Conservation (phyloP, 2,888 invertebrate genomes). For the Margaritifera margaritifera region DNA sequence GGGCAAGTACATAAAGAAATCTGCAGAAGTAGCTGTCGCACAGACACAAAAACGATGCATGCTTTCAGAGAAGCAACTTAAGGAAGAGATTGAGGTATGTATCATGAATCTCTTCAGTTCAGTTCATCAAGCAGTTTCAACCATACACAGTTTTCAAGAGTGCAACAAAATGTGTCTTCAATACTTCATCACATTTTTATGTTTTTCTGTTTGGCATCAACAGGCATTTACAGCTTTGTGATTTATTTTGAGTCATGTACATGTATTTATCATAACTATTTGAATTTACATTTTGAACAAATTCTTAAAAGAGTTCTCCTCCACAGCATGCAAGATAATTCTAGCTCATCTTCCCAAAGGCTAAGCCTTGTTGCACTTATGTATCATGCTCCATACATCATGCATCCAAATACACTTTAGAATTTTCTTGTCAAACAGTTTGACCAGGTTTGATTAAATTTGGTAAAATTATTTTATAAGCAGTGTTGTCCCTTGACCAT, state of each 20-base stretch:
- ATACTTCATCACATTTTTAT: not conserved
- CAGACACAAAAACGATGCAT: conserved; percentile 70
- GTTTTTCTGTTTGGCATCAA: not conserved
- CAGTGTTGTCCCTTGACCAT: too few species aligned
- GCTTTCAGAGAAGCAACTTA: conserved; percentile 62
- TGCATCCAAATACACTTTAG: too few species aligned
- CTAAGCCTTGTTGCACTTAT: too few species aligned
- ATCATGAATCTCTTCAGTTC: not conserved
- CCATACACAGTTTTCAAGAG: not conserved
- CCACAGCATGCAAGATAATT: too few species aligned
- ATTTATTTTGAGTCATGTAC: conserved; percentile 15
- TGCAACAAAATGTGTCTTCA: not conserved
- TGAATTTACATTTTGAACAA: too few species aligned
- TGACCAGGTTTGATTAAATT: too few species aligned
- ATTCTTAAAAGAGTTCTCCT: too few species aligned
- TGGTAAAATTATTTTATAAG: too few species aligned
- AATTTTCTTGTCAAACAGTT: too few species aligned
- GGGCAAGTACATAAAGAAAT: conserved; percentile 72
- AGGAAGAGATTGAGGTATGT: conserved; percentile 65
- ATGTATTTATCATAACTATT: too few species aligned
- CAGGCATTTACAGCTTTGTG: not conserved
- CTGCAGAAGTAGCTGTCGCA: conserved; percentile 69
- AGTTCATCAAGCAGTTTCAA: not conserved
- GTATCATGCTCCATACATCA: too few species aligned
- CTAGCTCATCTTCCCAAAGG: too few species aligned